Evolutionary conservation across 2,797 vertebrate genomes (phyloP).

Genomic region (Gouania willdenowi): DNA sequence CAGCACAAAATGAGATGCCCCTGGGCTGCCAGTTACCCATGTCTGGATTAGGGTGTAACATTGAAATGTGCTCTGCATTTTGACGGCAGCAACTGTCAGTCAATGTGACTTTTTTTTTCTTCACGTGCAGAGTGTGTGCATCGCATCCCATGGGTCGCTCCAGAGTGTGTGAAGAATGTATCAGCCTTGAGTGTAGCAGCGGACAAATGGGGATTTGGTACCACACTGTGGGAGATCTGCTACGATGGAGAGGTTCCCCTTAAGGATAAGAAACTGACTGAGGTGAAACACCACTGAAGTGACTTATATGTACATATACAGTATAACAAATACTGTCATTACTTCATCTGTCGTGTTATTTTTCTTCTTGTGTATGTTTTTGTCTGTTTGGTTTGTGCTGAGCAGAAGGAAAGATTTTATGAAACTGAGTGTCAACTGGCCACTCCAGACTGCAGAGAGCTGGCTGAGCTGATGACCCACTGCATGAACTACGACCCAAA

Average conservation of each 20-base stretch:
- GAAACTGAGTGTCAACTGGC: slow-evolving; percentile 83
- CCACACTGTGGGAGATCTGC: slow-evolving; percentile 98
- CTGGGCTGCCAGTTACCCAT: too few relatives aligned
- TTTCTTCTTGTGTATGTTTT: neutral
- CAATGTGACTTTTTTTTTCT: too few relatives aligned
- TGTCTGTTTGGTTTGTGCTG: slow-evolving; percentile 27
- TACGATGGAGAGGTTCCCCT: slow-evolving; percentile 93
- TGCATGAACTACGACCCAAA: slow-evolving; percentile 97
- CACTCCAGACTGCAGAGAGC: slow-evolving; percentile 87
- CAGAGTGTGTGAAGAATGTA: slow-evolving; percentile 86
- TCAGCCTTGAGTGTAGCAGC: slow-evolving; percentile 85
- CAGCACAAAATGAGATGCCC: too few relatives aligned
- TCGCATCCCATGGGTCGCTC: slow-evolving; percentile 95
- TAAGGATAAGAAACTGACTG: slow-evolving; percentile 92
- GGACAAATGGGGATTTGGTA: slow-evolving; percentile 98
- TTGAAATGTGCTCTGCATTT: too few relatives aligned
- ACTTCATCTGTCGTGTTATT: neutral
- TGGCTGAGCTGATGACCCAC: slow-evolving; percentile 92
- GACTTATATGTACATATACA: neutral
- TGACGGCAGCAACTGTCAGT: too few relatives aligned
- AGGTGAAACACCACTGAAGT: too few relatives aligned
- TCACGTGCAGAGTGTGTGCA: slow-evolving; percentile 87
- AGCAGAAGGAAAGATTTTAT: slow-evolving; percentile 95
- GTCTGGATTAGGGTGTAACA: too few relatives aligned
- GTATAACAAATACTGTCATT: neutral